Base-by-base conservation (phyloP, 2,113 vertebrate genomes). In the Sander lucioperca region DNA sequence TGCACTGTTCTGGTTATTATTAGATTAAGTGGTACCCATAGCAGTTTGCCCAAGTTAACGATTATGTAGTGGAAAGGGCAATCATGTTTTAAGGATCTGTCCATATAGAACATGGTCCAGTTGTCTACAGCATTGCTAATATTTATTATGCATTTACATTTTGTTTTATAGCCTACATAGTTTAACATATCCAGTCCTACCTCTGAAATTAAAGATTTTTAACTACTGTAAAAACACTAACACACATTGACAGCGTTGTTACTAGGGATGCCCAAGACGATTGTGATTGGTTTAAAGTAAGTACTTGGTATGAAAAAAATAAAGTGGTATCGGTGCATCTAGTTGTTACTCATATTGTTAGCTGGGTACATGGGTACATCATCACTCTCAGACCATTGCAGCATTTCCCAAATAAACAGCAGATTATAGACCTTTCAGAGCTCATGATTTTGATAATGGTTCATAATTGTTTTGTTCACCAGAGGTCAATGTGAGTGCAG, bases 1-100 rank as follows among this genome's bases (percentile, higher is more conserved):
- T 89, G 74, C 79, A 76, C 83, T 90, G 86, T 91, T 89, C 71
- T 87, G 63, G 81, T 94, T 88, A 85, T 92, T 83, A 83, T 74
- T 84, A 77, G 86, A 85, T 93, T 90, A 88, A 76, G 80, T 82
- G 72, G 77, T 71, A 48, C 79, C 74, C 83, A 89, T 53, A 78
- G 78, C 63, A 86, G 77, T 86, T 87, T 83, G 53, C 65, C 59
- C 36, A 67, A 59, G 79, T 57, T 64, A 64, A 77, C 13, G 14
- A 67, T 74, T 50, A 83, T 79, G 68, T 74, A 67, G 67, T 6
- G 43, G 56, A 76, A 62, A 45, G 64, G 72, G 53, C 67, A 47
- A 50, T 30, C 12, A 51, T 27, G 76, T 65, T 88, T 45, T 64
- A 72, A 74, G 6, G 6, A 33, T 3, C 77, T 25, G n/a, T 58